Evolutionary conservation across 2,797 vertebrate genomes (phyloP).

Genomic region (Hippopotamyrus pictus): DNA sequence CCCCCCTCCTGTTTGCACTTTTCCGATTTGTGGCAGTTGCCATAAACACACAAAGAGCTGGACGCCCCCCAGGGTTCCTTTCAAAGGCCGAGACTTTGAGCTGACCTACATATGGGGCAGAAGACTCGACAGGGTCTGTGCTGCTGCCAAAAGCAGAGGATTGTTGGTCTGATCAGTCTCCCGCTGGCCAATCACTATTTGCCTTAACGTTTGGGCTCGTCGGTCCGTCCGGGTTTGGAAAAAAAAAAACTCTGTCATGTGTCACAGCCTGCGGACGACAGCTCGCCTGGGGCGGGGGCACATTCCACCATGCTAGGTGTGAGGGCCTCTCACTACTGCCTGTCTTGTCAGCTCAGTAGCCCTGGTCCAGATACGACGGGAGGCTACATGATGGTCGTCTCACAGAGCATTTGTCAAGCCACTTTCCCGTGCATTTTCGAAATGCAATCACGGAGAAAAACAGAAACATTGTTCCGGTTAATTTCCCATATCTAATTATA

Average conservation of each 20-base stretch:
- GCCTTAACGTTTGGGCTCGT: not conserved
- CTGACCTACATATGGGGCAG: slow-evolving; percentile 35
- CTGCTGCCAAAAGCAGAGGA: slow-evolving; percentile 26
- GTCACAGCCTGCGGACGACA: not conserved
- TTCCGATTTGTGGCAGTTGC: slow-evolving; percentile 44
- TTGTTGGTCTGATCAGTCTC: slow-evolving; percentile 23
- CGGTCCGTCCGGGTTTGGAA: not conserved
- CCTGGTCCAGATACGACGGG: not conserved
- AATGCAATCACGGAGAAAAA: not conserved
- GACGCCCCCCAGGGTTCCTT: slow-evolving; percentile 31
- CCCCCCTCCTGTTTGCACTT: slow-evolving; percentile 34
- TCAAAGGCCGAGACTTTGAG: slow-evolving; percentile 25
- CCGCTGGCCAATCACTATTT: slow-evolving; percentile 15
- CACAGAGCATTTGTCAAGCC: not conserved
- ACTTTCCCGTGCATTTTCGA: not conserved
- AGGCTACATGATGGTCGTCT: not conserved
- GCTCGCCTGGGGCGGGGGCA: not conserved
- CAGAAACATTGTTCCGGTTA: not conserved
- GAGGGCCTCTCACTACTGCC: not conserved
- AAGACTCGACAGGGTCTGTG: slow-evolving; percentile 26
- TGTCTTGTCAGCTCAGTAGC: not conserved
- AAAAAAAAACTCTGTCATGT: not conserved
- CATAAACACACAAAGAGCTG: slow-evolving; percentile 42
- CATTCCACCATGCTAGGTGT: not conserved
- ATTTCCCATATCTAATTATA: not conserved